Percentiles rank a stretch among this genome's conserved stretches.
Conservation (phyloP, 2,113 vertebrate genomes). For the Lucifuga dentata region DNA sequence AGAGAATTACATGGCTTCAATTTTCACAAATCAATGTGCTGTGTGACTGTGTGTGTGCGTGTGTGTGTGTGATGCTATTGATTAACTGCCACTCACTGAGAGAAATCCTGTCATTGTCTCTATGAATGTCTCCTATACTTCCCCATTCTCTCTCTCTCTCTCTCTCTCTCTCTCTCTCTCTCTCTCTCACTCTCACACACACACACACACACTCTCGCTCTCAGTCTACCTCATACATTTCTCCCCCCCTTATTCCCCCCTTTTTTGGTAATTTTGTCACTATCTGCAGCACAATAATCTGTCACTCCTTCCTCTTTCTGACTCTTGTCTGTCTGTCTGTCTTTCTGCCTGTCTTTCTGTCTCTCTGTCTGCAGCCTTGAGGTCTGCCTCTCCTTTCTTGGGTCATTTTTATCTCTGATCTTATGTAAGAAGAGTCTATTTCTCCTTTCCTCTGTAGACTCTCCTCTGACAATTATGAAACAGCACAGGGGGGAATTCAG, state of each 20-base stretch:
- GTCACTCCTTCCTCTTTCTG: no score
- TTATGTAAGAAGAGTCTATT: constrained; percentile 77
- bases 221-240: no score
- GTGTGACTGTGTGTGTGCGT: background rate
- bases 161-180: constrained; percentile 3
- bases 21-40: constrained; percentile 45
- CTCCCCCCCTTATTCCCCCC: constrained; percentile 34
- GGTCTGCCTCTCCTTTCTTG: constrained; percentile 68
- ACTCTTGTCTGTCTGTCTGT: constrained; percentile 30
- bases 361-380: constrained; percentile 62
- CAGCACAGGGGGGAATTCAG: constrained; percentile 66
- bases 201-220: constrained; percentile 13
- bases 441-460: constrained; percentile 75
- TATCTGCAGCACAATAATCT: constrained; percentile 53
- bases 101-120: constrained; percentile 42
- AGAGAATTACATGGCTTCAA: constrained; percentile 41
- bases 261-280: constrained; percentile 63
- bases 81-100: constrained; percentile 45
- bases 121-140: constrained; percentile 41
- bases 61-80: constrained; percentile 25
- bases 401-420: constrained; percentile 54
- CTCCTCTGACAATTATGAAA: constrained; percentile 78
- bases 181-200: constrained; percentile 37
- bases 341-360: constrained; percentile 39
- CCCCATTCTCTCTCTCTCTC: constrained; percentile 2